A percentile compares a stretch with the other conserved stretches of the same genome.
Evolutionary conservation across 2,113 vertebrate species (phyloP).

Genomic region (Pristiophorus japonicus): DNA sequence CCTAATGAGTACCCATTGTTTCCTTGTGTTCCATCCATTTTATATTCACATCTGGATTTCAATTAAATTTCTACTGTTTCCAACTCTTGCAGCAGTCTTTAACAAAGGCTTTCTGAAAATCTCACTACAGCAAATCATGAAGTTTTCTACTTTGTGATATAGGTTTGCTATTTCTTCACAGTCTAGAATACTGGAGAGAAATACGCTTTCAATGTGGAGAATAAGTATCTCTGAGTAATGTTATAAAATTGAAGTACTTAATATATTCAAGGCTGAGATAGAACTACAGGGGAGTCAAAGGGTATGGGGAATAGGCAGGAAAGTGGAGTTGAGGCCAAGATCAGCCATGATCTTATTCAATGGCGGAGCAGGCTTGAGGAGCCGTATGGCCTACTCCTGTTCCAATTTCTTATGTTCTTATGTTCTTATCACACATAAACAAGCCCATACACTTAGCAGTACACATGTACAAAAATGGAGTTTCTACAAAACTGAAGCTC

Average conservation of each 20-base stretch:
- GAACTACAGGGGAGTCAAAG: no score
- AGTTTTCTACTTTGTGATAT: not conserved
- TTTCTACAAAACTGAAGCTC: not conserved
- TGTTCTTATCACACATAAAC: not conserved
- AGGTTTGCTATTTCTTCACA: not conserved
- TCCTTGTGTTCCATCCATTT: not conserved
- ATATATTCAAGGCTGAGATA: no score
- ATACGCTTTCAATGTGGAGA: not conserved
- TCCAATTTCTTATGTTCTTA: no score
- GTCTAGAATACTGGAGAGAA: not conserved
- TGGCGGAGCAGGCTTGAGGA: no score
- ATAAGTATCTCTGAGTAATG: not conserved
- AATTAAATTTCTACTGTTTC: not conserved
- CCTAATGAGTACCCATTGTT: not conserved
- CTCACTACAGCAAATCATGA: not conserved
- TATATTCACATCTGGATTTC: not conserved
- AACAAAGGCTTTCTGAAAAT: not conserved
- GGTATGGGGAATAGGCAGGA: no score
- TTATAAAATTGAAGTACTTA: not conserved
- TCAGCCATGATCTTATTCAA: no score
- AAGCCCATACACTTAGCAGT: not conserved
- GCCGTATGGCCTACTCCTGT: no score
- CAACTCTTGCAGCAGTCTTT: not conserved
- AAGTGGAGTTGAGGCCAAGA: no score
- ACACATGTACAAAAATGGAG: not conserved